A percentile compares a stretch with the other conserved stretches of the same genome.
Conservation (phyloP, 2,888 invertebrate genomes). For the Odontocerum albicorne region DNA sequence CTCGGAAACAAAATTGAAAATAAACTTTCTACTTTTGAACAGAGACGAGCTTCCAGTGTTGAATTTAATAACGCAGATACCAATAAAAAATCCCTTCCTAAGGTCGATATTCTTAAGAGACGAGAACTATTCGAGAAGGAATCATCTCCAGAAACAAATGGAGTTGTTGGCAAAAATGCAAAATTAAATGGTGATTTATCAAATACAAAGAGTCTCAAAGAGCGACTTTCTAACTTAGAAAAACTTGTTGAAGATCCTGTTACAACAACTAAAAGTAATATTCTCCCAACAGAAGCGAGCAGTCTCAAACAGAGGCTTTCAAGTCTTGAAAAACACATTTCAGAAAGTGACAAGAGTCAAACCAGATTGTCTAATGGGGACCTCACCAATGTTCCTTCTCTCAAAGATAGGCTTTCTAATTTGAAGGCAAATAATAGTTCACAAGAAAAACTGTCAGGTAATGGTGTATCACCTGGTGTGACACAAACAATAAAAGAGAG, state of each 20-base stretch:
- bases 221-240: conserved; percentile 69
- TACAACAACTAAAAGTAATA: conserved; percentile 50
- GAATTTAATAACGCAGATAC: conserved; percentile 52
- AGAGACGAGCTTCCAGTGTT: conserved; percentile 45
- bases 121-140: conserved; percentile 81
- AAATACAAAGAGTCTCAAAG: conserved; percentile 70
- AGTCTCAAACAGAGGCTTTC: conserved; percentile 66
- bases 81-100: conserved; percentile 66
- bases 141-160: conserved; percentile 55
- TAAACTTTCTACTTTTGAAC: conserved; percentile 63
- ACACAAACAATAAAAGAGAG: conserved; percentile 50
- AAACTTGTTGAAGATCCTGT: conserved; percentile 61
- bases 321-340: conserved; percentile 57
- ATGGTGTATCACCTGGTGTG: conserved; percentile 21
- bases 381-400: conserved; percentile 47
- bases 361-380: conserved; percentile 54
- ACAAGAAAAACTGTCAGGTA: conserved; percentile 27
- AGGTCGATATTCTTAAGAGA: conserved; percentile 79
- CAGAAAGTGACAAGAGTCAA: conserved; percentile 51
- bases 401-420: conserved; percentile 55
- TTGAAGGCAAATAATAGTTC: conserved; percentile 33
- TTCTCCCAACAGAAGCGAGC: conserved; percentile 62
- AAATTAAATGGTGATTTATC: conserved; percentile 65
- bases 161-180: conserved; percentile 42
- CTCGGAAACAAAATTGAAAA: conserved; percentile 64